Conservation (phyloP, 2,113 vertebrate genomes). For the Pituophis catenifer region DNA sequence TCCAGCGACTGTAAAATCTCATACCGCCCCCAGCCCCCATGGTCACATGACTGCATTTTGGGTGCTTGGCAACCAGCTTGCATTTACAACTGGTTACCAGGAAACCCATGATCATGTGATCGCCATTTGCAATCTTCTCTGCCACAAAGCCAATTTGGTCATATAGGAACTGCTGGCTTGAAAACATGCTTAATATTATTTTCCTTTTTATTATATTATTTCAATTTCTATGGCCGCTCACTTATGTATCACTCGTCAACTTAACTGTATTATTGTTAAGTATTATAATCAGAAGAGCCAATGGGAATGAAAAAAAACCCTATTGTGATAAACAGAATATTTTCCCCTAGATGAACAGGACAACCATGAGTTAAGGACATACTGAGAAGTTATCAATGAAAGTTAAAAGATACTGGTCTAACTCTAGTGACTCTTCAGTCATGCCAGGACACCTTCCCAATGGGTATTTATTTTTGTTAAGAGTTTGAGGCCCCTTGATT, state of each 20-base stretch:
- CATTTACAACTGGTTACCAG: background rate
- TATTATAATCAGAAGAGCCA: background rate
- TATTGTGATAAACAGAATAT: background rate
- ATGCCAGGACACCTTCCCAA: background rate
- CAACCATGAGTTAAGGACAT: background rate
- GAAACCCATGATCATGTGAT: background rate
- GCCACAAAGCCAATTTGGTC: background rate
- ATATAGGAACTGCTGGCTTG: background rate
- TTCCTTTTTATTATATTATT: background rate
- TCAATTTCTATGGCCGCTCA: background rate
- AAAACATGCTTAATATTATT: background rate
- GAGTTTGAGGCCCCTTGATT: background rate
- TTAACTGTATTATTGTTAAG: background rate
- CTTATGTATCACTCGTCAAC: background rate
- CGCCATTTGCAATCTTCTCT: background rate
- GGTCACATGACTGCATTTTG: background rate
- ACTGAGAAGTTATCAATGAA: background rate
- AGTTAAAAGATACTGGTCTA: background rate
- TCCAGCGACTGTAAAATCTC: background rate
- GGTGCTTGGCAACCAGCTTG: background rate
- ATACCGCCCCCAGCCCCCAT: too few species aligned
- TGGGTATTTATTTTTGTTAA: background rate
- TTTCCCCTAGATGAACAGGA: background rate
- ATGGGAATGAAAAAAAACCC: background rate
- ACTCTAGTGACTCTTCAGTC: background rate